phyloP scores from a whole-genome alignment of 2,797 vertebrate species.

The Bovichtus diacanthus region DNA sequence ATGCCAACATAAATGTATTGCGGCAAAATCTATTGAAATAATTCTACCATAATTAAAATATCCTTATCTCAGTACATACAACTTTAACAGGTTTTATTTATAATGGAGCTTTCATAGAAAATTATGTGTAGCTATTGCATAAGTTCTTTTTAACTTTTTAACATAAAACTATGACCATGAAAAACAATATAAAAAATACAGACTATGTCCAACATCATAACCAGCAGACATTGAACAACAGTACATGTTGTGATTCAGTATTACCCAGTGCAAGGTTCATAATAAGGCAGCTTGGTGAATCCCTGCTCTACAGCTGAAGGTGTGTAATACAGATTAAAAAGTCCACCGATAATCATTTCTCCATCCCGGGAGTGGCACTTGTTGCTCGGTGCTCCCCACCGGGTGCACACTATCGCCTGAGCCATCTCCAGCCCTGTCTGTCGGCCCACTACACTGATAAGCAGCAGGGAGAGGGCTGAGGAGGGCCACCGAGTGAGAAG shows the following conservation, averaged over 20 bases:
- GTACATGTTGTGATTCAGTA: not conserved
- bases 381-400: slow-evolving; percentile 44
- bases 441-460: slow-evolving; percentile 35
- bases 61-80: not conserved
- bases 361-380: slow-evolving; percentile 74
- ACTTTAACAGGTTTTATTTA: no score
- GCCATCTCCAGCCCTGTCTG: slow-evolving; percentile 19
- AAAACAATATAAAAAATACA: not conserved
- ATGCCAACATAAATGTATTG: not conserved
- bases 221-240: not conserved
- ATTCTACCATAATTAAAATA: not conserved
- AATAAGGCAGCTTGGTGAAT: slow-evolving; percentile 60
- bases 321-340: slow-evolving; percentile 74
- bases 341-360: slow-evolving; percentile 80
- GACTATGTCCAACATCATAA: not conserved
- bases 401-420: slow-evolving; percentile 50
- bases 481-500: slow-evolving; percentile 12
- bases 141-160: not conserved
- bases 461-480: slow-evolving; percentile 35
- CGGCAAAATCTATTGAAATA: not conserved
- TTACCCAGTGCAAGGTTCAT: slow-evolving; percentile 75
- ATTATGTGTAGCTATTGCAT: not conserved
- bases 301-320: slow-evolving; percentile 52
- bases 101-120: not conserved
- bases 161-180: not conserved